Base-by-base conservation (phyloP, 1,140 invertebrate species). In the Maniola jurtina region DNA sequence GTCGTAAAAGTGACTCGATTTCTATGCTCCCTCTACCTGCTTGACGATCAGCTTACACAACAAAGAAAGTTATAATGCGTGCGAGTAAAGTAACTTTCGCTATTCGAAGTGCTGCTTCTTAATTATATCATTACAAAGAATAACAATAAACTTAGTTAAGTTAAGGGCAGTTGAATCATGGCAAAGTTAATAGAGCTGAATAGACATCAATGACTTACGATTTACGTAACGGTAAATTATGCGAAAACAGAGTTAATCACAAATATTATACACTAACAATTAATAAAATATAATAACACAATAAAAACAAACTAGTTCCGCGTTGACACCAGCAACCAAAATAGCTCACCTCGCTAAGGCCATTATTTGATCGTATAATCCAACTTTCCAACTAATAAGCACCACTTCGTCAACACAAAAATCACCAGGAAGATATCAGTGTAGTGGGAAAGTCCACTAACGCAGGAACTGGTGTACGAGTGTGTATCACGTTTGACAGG, bases 321-420 rank as follows among this genome's bases (percentile, higher is more conserved):
- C 75, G 84, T 90, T 89, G 83, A 89, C 85, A 86, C 76, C 79
- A 89, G 79, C 86, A 89, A 88, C 85, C 76, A 83, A 89, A 89
- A 89, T 90, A 90, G 84, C 88, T 89, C 82, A 90, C 88, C 88
- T 90, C 83, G 88, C 88, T 90, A 90, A 90, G 84, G 88, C 88
- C 88, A 90, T 90, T 86, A 89, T 90, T 84, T 81, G 79, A 80
- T 87, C 78, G 86, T 88, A 85, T 83, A 90, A 90, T 90, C 88
- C 88, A 90, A 87, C 84, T 86, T 88, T 86, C 82, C 81, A 79
- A 80, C 76, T 76, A 79, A 75, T 76, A 72, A 25, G 73, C 84
- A 90, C 83, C 82, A 86, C 84, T 85, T 81, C 73, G 78, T 77
- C 70, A 75, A 79, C 84, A 84, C 81, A 79, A 80, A 80, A 81